phyloP scores from a whole-genome alignment of 92 coral and sea anemone genomes.

The Palythoa grandiflora region DNA sequence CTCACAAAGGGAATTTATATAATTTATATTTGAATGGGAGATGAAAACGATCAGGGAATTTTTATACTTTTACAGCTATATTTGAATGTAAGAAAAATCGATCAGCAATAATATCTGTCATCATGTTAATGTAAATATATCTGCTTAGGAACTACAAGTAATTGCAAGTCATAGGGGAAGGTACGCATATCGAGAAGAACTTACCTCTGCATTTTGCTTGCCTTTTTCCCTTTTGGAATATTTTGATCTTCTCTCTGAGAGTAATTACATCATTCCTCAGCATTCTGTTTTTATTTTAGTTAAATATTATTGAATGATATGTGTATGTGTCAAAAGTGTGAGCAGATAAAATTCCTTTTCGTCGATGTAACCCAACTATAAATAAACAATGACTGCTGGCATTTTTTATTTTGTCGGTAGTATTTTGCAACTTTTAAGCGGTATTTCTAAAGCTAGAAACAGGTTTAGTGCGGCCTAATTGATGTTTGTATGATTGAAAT shows the following conservation, averaged over 20 bases:
- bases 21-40: too few relatives aligned
- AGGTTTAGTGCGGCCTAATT: too few relatives aligned
- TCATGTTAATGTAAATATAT: not conserved
- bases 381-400: too few relatives aligned
- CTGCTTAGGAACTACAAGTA: not conserved
- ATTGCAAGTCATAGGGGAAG: not conserved
- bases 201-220: conserved; percentile 13
- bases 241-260: conserved; percentile 6
- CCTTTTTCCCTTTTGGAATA: conserved; percentile 8
- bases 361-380: too few relatives aligned
- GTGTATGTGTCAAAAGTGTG: not conserved
- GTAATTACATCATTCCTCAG: conserved; percentile 20
- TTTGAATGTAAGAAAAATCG: not conserved
- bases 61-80: not conserved
- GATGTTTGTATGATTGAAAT: too few relatives aligned
- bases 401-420: too few relatives aligned
- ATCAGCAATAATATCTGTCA: not conserved
- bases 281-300: conserved; percentile 30
- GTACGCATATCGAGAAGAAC: not conserved
- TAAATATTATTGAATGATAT: too few relatives aligned
- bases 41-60: too few relatives aligned
- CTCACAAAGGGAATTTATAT: too few relatives aligned
- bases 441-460: too few relatives aligned
- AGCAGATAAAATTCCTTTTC: too few relatives aligned
- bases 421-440: too few relatives aligned